Percentiles rank a stretch among this genome's conserved stretches.
Evolutionary conservation across 1,140 invertebrate genomes (phyloP).

Genomic region (Eurosta solidaginis): DNA sequence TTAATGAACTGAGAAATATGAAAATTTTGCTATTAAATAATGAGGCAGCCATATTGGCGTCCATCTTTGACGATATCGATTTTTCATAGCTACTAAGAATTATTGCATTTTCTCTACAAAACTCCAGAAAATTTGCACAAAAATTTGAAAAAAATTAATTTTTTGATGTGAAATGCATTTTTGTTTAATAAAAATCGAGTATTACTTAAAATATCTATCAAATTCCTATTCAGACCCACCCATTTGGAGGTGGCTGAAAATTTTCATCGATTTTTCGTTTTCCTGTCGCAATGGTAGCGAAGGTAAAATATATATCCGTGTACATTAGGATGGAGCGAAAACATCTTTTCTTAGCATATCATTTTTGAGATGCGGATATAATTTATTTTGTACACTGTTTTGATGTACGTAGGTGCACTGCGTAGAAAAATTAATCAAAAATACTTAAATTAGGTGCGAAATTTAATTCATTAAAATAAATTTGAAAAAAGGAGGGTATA

Average conservation of each 20-base stretch:
- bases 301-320: not conserved
- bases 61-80: slow-evolving; percentile 52
- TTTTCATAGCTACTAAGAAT: slow-evolving; percentile 26
- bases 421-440: too few relatives aligned
- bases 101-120: not conserved
- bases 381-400: too few relatives aligned
- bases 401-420: too few relatives aligned
- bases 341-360: too few relatives aligned
- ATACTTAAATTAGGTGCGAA: too few relatives aligned
- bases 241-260: not conserved
- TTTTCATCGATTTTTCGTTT: slow-evolving; percentile 29
- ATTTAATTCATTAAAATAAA: too few relatives aligned
- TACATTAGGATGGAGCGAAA: not conserved
- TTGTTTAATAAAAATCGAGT: not conserved
- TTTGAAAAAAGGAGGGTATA: too few relatives aligned
- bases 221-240: slow-evolving; percentile 3
- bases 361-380: too few relatives aligned
- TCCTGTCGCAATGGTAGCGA: not conserved
- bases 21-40: not conserved
- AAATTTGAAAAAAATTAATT: not conserved
- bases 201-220: not conserved
- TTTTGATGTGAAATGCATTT: not conserved
- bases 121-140: not conserved
- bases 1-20: slow-evolving; percentile 26
- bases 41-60: slow-evolving; percentile 56